A percentile compares a stretch with the other conserved stretches of the same genome.
These are phyloP conservation scores for Oplegnathus fasciatus DNA, from an alignment of 2,113 vertebrate species.

Conservation along the genomic window DNA sequence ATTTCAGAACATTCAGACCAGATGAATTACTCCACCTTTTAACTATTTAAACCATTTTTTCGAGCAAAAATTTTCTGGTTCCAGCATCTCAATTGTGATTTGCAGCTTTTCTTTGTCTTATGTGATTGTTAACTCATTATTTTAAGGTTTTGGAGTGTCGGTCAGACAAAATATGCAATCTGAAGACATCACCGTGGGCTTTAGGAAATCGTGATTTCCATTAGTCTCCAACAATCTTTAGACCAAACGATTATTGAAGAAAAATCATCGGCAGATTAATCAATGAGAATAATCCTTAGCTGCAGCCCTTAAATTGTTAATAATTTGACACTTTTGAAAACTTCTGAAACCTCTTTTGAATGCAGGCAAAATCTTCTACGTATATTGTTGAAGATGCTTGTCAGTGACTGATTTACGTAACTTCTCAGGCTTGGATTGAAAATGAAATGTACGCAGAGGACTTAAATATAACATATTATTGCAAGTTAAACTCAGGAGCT, in stretches of 20 bases:
- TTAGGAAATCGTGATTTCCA: neutral
- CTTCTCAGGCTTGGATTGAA: conserved; percentile 15
- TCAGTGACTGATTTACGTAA: conserved; percentile 14
- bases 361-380: neutral
- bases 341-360: neutral
- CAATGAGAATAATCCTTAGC: neutral
- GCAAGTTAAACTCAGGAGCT: conserved; percentile 11
- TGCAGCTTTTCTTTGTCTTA: neutral
- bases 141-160: neutral
- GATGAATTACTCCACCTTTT: neutral
- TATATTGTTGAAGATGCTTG: conserved; percentile 16
- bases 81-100: neutral
- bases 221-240: neutral
- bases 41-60: neutral
- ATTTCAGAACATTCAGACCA: neutral
- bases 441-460: conserved; percentile 4
- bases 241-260: neutral
- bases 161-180: neutral
- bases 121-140: neutral
- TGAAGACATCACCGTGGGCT: neutral
- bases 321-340: conserved; percentile 16
- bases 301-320: neutral
- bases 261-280: neutral
- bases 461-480: conserved; percentile 7
- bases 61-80: neutral